Conservation (phyloP, 2,797 vertebrate genomes). For the Notolabrus celidotus region DNA sequence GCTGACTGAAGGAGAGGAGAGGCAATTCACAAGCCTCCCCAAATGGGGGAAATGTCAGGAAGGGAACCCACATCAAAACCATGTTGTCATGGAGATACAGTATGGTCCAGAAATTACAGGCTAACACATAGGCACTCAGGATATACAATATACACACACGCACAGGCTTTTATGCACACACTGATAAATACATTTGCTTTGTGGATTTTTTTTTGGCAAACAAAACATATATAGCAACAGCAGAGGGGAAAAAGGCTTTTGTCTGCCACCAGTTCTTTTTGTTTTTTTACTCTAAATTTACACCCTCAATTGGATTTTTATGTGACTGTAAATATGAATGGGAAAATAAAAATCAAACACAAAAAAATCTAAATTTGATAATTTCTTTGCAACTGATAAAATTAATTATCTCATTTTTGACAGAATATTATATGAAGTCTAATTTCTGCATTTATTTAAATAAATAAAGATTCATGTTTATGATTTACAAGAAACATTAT, state of each 20-base stretch:
- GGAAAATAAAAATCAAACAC: constrained; percentile 4
- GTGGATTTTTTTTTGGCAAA: constrained; percentile 43
- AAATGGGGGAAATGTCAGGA: constrained; percentile 99
- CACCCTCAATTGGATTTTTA: constrained; percentile 22
- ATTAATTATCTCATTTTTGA: not conserved
- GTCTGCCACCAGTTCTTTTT: constrained; percentile 19
- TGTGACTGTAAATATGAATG: constrained; percentile 20
- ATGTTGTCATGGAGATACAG: constrained; percentile 98
- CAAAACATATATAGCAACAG: constrained; percentile 30
- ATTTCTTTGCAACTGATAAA: not conserved
- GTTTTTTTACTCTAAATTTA: constrained; percentile 21
- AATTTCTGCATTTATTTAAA: not conserved
- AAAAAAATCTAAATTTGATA: not conserved
- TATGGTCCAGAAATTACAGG: constrained; percentile 83
- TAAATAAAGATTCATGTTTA: not conserved
- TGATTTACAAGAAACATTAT: no score
- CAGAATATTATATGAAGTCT: not conserved
- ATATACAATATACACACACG: constrained; percentile 60
- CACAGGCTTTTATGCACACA: constrained; percentile 50
- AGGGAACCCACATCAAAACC: constrained; percentile 94
- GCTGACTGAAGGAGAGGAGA: constrained; percentile 97
- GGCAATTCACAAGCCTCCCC: constrained; percentile 98
- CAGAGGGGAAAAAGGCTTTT: constrained; percentile 35
- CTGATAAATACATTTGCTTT: constrained; percentile 62
- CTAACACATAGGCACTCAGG: constrained; percentile 62